These are phyloP conservation scores for Cacoxenus indagator DNA, from an alignment of 2,888 invertebrate genomes.

Conservation along the genomic window DNA sequence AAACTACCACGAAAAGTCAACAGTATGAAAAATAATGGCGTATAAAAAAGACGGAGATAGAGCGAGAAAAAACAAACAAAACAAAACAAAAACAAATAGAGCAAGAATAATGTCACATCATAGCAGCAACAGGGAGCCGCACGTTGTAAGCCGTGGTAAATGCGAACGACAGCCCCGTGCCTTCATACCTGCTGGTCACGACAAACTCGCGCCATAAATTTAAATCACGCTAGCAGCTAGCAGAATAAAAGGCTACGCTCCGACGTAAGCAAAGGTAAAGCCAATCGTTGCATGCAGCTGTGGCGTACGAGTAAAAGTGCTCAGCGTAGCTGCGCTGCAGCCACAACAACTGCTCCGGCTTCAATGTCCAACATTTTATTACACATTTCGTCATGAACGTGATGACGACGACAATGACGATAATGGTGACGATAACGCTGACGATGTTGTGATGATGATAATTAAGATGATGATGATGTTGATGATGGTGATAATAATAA, in stretches of 20 bases:
- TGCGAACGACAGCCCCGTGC: neutral
- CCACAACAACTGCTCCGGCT: neutral
- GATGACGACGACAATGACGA: neutral
- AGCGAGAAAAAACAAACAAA: constrained; percentile 8
- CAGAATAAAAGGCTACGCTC: neutral
- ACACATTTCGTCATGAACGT: neutral
- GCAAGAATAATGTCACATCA: neutral
- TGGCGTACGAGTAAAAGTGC: neutral
- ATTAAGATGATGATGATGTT: neutral
- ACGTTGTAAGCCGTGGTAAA: neutral
- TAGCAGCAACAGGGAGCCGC: neutral
- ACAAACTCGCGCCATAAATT: constrained; percentile 4
- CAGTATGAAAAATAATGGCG: neutral
- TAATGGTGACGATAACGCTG: neutral
- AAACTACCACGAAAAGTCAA: neutral
- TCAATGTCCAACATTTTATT: neutral
- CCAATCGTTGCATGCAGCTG: neutral
- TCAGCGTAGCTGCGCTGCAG: neutral
- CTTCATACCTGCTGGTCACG: neutral
- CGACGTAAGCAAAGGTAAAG: neutral
- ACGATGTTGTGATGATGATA: neutral
- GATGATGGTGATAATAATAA: neutral
- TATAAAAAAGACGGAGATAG: neutral
- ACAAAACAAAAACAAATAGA: neutral
- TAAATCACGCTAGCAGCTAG: constrained; percentile 7